Percentiles rank a stretch among this genome's conserved stretches.
These are phyloP conservation scores for Lineus longissimus DNA, from an alignment of 1,140 invertebrate genomes.

Conservation along the genomic window DNA sequence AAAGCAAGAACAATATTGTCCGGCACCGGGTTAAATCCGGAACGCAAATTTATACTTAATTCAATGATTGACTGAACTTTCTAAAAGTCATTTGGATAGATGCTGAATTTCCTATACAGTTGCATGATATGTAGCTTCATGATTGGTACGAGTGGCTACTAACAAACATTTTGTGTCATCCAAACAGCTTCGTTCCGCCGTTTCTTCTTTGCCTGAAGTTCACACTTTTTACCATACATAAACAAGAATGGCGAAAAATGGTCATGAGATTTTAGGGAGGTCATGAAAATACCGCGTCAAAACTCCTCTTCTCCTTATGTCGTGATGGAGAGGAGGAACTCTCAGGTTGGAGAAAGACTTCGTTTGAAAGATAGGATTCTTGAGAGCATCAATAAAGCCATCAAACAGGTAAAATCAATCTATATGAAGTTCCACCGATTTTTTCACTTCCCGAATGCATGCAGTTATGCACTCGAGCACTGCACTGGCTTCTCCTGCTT, in stretches of 20 bases:
- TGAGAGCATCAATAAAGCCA: conserved; percentile 29
- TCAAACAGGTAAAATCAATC: conserved; percentile 24
- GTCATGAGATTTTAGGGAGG: background rate
- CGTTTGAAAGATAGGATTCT: conserved; percentile 34
- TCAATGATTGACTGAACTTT: too few relatives aligned
- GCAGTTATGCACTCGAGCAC: background rate
- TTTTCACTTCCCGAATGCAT: too few relatives aligned
- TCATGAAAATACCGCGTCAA: conserved; percentile 6
- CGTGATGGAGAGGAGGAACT: conserved; percentile 18
- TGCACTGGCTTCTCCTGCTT: conserved; percentile 3
- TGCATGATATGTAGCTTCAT: too few relatives aligned
- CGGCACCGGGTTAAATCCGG: too few relatives aligned
- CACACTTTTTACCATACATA: background rate
- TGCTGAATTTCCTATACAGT: too few relatives aligned
- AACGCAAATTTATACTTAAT: too few relatives aligned
- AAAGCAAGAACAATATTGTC: too few relatives aligned
- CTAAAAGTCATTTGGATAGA: too few relatives aligned
- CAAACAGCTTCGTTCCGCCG: background rate
- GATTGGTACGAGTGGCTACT: too few relatives aligned
- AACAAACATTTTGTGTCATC: too few relatives aligned
- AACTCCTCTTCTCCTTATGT: background rate
- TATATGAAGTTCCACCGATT: conserved; percentile 3
- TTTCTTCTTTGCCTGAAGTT: background rate
- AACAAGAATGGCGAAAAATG: conserved; percentile 3
- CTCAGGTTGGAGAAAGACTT: conserved; percentile 21